phyloP scores from a whole-genome alignment of 1,140 invertebrate species.

The Drosophila seguyi region DNA sequence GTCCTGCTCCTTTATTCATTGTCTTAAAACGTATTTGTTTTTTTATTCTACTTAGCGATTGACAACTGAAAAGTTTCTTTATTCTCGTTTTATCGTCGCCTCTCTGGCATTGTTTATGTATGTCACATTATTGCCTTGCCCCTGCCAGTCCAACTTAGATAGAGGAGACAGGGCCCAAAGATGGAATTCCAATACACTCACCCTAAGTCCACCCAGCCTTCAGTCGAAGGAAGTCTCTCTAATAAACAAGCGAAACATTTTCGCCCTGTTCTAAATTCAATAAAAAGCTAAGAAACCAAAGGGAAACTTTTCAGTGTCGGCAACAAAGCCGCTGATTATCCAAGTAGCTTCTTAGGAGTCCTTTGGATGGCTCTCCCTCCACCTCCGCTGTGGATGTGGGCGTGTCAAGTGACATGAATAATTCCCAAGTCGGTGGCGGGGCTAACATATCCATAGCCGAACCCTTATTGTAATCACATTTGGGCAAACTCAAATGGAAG shows the following conservation, averaged over 20 bases:
- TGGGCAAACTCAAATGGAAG: slow-evolving; percentile 53
- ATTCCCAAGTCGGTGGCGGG: slow-evolving; percentile 46
- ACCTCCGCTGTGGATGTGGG: neutral
- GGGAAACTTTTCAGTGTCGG: slow-evolving; percentile 48
- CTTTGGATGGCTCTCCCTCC: neutral
- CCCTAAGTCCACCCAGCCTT: slow-evolving; percentile 4
- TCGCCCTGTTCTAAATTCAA: slow-evolving; percentile 48
- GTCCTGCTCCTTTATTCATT: slow-evolving; percentile 1
- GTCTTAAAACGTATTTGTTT: slow-evolving; percentile 12
- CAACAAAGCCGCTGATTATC: slow-evolving; percentile 64
- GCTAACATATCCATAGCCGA: slow-evolving; percentile 57
- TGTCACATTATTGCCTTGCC: slow-evolving; percentile 50
- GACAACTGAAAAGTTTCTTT: slow-evolving; percentile 45
- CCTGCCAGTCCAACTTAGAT: slow-evolving; percentile 3
- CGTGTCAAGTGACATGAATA: slow-evolving; percentile 64
- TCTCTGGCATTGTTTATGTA: slow-evolving; percentile 42
- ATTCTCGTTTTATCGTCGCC: slow-evolving; percentile 36
- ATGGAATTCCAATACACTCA: slow-evolving; percentile 48
- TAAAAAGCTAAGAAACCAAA: slow-evolving; percentile 38
- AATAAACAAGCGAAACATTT: slow-evolving; percentile 57
- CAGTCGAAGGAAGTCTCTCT: slow-evolving; percentile 43
- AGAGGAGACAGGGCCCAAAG: slow-evolving; percentile 16
- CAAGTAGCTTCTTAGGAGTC: slow-evolving; percentile 32
- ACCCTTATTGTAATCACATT: slow-evolving; percentile 62
- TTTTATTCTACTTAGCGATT: slow-evolving; percentile 43